These are phyloP conservation scores for Leucozona laternaria DNA, from an alignment of 2,888 invertebrate genomes.

Conservation along the genomic window DNA sequence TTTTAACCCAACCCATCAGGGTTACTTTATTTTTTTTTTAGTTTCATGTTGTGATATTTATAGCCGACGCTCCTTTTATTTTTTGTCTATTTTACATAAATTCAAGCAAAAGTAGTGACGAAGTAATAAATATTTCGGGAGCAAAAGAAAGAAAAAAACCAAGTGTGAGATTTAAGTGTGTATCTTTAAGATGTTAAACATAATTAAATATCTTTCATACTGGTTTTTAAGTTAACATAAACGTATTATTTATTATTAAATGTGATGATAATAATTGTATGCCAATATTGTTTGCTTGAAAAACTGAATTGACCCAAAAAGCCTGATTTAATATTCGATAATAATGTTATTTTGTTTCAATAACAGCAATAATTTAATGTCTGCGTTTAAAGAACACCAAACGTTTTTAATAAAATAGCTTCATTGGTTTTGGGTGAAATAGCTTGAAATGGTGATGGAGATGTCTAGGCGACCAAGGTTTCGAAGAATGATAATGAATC, in stretches of 20 bases:
- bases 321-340: no score
- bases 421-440: neutral
- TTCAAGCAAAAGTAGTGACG: constrained; percentile 57
- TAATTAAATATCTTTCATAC: neutral
- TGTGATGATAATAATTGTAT: no score
- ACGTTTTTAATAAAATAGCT: neutral
- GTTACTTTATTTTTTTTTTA: constrained; percentile 16
- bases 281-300: no score
- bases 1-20: constrained; percentile 32
- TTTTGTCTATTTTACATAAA: constrained; percentile 63
- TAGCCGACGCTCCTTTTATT: constrained; percentile 64
- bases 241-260: no score
- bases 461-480: neutral
- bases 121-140: constrained; percentile 39
- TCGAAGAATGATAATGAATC: neutral
- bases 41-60: constrained; percentile 59
- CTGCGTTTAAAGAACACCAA: neutral
- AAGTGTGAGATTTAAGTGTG: neutral
- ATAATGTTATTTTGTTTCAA: no score
- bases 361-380: no score
- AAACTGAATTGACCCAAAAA: no score
- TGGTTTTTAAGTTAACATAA: neutral
- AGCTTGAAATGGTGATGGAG: neutral
- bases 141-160: constrained; percentile 8
- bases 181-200: neutral